Base-by-base conservation (phyloP, 1,140 invertebrate genomes). In the Hormaphis cornu region DNA sequence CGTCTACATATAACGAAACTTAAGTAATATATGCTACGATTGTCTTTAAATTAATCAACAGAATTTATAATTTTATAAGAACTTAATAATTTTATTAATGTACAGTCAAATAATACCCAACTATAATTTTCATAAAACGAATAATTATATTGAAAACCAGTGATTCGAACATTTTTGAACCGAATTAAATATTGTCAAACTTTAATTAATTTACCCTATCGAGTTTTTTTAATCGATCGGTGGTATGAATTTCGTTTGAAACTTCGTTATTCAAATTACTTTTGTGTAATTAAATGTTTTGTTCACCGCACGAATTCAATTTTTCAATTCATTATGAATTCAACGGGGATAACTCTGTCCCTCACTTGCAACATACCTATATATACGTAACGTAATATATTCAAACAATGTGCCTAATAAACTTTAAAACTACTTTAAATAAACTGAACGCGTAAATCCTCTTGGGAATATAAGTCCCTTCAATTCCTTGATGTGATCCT, bases 371-470 rank as follows among this genome's bases (percentile, higher is more conserved):
- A n/a, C n/a, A n/a, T n/a, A n/a, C n/a, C n/a, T n/a, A n/a, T n/a
- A n/a, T n/a, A n/a, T n/a, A n/a, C n/a, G n/a, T n/a, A n/a, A n/a
- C n/a, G n/a, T n/a, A 22, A 56, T 8, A 53, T 53, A 53, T 53
- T 18, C 20, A 22, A 56, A 35, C 33, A 35, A 35, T 56, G 28
- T 56, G 28, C 30, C 10, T 37, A 56, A 56, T 56, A 56, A 56
- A 56, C 53, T 56, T 56, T 56, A 22, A 56, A 37, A 24, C 20
- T 37, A 56, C 53, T 56, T 22, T 22, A 22, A 56, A 24, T 56
- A 24, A 37, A 56, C 20, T 35, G 30, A 37, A 37, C 22, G n/a
- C 37, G 37, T 56, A 56, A 56, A 37, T 37, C 53, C 33, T 56
- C 33, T 37, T 22, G 53, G 18, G 18, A 14, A 35, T 20, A 20